A percentile compares a stretch with the other conserved stretches of the same genome.
phyloP scores from a whole-genome alignment of 2,113 vertebrate species.

The Odontesthes bonariensis region DNA sequence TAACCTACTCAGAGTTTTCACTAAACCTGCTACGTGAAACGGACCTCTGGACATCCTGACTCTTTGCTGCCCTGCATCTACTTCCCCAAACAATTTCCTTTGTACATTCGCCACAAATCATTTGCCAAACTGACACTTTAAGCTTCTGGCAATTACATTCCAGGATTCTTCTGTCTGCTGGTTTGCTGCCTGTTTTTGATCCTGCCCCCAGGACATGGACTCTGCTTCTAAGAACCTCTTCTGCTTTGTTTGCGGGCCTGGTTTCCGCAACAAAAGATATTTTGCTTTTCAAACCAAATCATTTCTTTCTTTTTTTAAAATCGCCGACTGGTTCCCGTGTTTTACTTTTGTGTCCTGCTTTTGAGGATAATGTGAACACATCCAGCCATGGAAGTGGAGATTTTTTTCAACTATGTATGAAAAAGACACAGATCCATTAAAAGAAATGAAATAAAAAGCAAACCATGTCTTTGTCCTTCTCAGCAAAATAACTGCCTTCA shows the following conservation, averaged over 20 bases:
- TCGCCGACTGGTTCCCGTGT: not conserved
- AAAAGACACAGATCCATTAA: not conserved
- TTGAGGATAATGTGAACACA: too few species aligned
- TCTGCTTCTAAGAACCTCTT: not conserved
- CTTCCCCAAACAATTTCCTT: not conserved
- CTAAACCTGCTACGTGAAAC: too few species aligned
- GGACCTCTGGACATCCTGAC: too few species aligned
- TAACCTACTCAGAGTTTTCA: too few species aligned
- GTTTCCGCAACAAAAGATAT: not conserved
- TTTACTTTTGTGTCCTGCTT: too few species aligned
- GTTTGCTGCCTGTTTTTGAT: not conserved
- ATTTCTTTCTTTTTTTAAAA: not conserved
- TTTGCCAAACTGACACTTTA: too few species aligned
- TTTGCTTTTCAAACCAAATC: not conserved
- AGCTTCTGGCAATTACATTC: not conserved
- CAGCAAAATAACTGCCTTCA: slow-evolving; percentile 26
- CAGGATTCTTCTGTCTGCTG: not conserved
- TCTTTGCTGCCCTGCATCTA: not conserved
- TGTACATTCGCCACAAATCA: not conserved
- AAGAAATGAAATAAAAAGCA: slow-evolving; percentile 18
- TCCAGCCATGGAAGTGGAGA: too few species aligned
- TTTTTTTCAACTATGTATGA: too few species aligned
- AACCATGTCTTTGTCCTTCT: slow-evolving; percentile 9
- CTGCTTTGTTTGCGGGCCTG: not conserved
- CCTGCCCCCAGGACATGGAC: not conserved